Conservation (phyloP, 1,140 invertebrate species). For the Philotrypesis tridentata region DNA sequence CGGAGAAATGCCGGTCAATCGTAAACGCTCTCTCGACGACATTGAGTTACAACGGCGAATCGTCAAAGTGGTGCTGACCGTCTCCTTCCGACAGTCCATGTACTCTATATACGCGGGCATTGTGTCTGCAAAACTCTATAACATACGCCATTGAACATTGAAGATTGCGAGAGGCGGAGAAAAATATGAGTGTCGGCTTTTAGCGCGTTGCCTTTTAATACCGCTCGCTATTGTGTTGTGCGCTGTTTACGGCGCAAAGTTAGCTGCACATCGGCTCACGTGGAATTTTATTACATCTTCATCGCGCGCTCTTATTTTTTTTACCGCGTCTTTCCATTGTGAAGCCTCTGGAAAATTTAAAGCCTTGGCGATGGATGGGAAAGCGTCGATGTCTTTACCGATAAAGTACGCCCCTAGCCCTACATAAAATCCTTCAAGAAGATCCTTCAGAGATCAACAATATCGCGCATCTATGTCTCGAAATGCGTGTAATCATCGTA, state of each 20-base stretch:
- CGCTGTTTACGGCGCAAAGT: neutral
- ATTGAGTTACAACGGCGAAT: neutral
- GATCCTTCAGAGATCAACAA: neutral
- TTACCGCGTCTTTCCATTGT: neutral
- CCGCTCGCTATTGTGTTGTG: neutral
- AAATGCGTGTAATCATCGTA: neutral
- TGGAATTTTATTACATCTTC: neutral
- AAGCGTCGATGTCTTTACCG: neutral
- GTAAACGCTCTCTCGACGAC: neutral
- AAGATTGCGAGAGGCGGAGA: neutral
- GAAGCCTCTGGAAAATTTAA: neutral
- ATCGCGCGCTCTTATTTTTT: neutral
- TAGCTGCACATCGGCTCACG: neutral
- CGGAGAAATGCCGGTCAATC: constrained; percentile 22
- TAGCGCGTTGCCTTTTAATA: neutral
- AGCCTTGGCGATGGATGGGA: neutral
- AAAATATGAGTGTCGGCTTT: neutral
- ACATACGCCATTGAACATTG: no score
- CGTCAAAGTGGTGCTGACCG: neutral
- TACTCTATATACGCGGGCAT: neutral
- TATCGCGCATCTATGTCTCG: neutral
- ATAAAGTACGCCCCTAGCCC: neutral
- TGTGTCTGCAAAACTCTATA: neutral
- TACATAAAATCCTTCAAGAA: neutral
- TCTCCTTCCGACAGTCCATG: neutral